phyloP scores from a whole-genome alignment of 2,113 vertebrate species.

The Prietella phreatophila region DNA sequence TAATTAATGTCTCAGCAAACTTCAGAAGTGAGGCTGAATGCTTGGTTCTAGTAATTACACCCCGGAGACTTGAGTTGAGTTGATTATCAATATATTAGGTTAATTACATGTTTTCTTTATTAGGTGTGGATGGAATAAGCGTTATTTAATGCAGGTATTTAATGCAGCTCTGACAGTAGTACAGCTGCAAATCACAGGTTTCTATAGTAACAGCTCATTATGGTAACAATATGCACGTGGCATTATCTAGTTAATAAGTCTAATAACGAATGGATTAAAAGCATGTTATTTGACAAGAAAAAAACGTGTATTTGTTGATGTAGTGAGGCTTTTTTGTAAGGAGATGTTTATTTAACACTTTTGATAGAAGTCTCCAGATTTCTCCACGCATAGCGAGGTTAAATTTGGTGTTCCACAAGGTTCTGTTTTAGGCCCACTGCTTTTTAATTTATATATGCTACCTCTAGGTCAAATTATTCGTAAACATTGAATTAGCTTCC shows the following conservation, averaged over 20 bases:
- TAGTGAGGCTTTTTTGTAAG: neutral
- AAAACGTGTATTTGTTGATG: neutral
- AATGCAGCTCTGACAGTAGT: neutral
- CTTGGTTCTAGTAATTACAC: neutral
- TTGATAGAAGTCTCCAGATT: neutral
- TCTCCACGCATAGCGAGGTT: too few species aligned
- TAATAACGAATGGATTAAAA: neutral
- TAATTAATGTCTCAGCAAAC: neutral
- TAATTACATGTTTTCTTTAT: neutral
- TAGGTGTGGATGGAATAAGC: neutral
- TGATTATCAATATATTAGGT: neutral
- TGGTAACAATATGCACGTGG: neutral
- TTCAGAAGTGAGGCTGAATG: neutral
- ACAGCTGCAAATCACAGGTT: neutral
- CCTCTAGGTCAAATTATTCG: too few species aligned
- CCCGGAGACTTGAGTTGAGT: neutral
- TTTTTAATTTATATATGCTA: too few species aligned
- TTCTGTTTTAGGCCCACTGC: too few species aligned
- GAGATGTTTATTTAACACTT: neutral
- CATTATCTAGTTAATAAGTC: neutral
- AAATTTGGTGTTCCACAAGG: too few species aligned
- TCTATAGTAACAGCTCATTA: neutral
- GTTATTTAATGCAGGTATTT: neutral
- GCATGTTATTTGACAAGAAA: too few species aligned
- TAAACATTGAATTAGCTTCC: too few species aligned